Evolutionary conservation across 2,888 invertebrate species (phyloP).

Genomic region (Brachyopa scutellaris): DNA sequence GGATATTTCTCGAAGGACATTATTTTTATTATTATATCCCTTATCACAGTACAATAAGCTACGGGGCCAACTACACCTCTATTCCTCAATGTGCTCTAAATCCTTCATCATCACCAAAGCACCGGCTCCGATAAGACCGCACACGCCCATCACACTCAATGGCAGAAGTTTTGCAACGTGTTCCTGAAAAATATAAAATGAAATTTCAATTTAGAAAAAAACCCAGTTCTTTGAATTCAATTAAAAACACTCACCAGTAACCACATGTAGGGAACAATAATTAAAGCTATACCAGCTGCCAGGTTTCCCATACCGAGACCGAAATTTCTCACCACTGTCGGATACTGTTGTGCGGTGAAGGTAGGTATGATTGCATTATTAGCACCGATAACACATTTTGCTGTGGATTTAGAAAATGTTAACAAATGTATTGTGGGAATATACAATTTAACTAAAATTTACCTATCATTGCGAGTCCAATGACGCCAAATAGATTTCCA

Average conservation of each 20-base stretch:
- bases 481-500: slow-evolving; percentile 84
- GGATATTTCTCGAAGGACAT: slow-evolving; percentile 42
- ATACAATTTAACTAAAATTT: slow-evolving; percentile 43
- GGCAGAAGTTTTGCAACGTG: slow-evolving; percentile 82
- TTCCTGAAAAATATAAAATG: slow-evolving; percentile 78
- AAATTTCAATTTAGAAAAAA: slow-evolving; percentile 17
- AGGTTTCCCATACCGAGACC: slow-evolving; percentile 89
- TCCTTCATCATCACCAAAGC: slow-evolving; percentile 83
- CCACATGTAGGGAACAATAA: slow-evolving; percentile 90
- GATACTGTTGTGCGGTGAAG: slow-evolving; percentile 88
- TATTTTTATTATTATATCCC: slow-evolving; percentile 34
- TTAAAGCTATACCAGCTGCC: slow-evolving; percentile 89
- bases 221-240: slow-evolving; percentile 6
- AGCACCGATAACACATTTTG: slow-evolving; percentile 89
- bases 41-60: slow-evolving; percentile 62
- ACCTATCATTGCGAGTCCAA: slow-evolving; percentile 88
- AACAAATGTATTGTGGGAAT: not conserved
- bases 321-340: slow-evolving; percentile 87
- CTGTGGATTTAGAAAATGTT: slow-evolving; percentile 75
- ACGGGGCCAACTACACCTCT: not conserved
- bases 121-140: slow-evolving; percentile 83
- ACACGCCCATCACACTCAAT: slow-evolving; percentile 83
- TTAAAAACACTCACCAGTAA: slow-evolving; percentile 84
- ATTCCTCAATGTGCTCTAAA: slow-evolving; percentile 64
- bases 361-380: slow-evolving; percentile 91